phyloP scores from a whole-genome alignment of 2,888 invertebrate genomes.

The Tetragonula carbonaria region DNA sequence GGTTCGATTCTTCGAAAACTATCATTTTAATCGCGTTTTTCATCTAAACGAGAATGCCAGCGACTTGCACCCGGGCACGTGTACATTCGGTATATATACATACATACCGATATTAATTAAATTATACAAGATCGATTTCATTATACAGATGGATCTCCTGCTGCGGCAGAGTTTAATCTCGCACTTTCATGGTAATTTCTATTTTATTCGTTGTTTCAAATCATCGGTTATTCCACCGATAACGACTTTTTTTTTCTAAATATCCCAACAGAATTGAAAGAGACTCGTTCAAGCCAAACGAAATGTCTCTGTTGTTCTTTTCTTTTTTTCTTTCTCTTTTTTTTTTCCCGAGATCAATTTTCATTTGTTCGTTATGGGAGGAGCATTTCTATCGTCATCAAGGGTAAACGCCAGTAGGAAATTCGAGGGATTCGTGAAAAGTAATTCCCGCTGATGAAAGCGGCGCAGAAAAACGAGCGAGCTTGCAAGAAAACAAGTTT shows the following conservation, averaged over 20 bases:
- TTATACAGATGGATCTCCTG: not conserved
- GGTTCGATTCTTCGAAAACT: constrained; percentile 42
- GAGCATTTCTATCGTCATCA: not conserved
- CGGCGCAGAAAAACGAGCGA: constrained; percentile 12
- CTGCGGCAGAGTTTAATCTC: not conserved
- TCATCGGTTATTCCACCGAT: not conserved
- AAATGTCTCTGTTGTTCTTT: not conserved
- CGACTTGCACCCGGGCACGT: not conserved
- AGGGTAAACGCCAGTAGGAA: not conserved
- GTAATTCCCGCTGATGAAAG: constrained; percentile 11
- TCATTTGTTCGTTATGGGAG: not conserved
- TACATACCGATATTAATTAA: not conserved
- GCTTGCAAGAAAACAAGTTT: constrained; percentile 29
- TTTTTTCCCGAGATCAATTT: not conserved
- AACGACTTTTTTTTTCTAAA: not conserved
- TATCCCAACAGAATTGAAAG: not conserved
- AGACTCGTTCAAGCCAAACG: not conserved
- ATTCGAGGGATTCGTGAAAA: constrained; percentile 9
- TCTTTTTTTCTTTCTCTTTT: too few species aligned
- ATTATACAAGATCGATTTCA: not conserved
- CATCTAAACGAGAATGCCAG: not conserved
- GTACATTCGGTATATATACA: not conserved
- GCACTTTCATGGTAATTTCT: too few species aligned
- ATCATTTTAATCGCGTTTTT: constrained; percentile 54
- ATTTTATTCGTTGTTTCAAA: not conserved